phyloP scores from a whole-genome alignment of 2,888 invertebrate species.

The Cephonodes hylas region DNA sequence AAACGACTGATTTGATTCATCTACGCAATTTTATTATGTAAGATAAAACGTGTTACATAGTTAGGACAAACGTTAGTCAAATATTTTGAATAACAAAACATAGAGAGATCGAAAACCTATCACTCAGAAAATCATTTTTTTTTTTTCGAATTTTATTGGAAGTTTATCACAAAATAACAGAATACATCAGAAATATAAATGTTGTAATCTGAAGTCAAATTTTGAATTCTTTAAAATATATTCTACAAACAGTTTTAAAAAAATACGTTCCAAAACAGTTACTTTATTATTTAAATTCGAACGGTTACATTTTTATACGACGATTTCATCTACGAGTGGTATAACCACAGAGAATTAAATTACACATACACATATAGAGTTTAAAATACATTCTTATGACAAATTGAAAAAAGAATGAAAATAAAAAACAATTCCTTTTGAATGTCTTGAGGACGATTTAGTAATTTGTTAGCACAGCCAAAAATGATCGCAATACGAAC shows the following conservation, averaged over 20 bases:
- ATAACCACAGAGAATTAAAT: background rate
- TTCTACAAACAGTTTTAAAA: background rate
- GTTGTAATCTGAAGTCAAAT: background rate
- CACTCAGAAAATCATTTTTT: background rate
- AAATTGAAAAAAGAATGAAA: background rate
- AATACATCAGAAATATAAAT: background rate
- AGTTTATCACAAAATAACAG: background rate
- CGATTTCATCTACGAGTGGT: background rate
- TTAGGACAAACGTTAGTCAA: too few relatives aligned
- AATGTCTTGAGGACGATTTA: background rate
- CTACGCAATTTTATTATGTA: background rate
- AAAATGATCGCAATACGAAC: background rate
- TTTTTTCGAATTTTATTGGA: too few relatives aligned
- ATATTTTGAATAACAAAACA: background rate
- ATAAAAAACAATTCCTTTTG: background rate
- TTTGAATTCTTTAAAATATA: background rate
- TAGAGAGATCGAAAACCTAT: background rate
- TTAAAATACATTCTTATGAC: background rate
- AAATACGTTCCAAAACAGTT: background rate
- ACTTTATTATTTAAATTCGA: background rate
- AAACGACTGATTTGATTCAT: background rate
- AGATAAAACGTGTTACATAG: background rate
- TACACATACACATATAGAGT: background rate
- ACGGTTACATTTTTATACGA: background rate
- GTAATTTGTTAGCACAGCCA: background rate